These are phyloP conservation scores for Tretioscincus oriximinensis DNA, from an alignment of 2,113 vertebrate species.

Conservation along the genomic window DNA sequence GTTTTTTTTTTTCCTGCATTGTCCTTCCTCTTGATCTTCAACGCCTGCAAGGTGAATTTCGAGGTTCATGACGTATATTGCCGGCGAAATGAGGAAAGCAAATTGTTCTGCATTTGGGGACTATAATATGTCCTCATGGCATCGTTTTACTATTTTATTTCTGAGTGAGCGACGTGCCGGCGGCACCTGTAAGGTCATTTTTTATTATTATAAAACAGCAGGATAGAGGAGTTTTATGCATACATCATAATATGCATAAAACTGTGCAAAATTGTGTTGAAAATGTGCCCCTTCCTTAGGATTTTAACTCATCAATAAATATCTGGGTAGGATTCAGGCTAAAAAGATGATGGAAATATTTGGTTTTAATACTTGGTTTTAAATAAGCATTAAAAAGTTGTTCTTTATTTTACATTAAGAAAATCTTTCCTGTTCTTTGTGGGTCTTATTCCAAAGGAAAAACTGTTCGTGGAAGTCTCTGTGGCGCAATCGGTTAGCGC, in stretches of 20 bases:
- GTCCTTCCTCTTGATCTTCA: too few relatives aligned
- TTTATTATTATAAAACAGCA: background rate
- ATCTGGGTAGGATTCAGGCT: too few relatives aligned
- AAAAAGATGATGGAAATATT: background rate
- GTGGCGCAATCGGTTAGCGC: conserved; percentile 12
- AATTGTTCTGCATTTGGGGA: background rate
- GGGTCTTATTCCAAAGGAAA: background rate
- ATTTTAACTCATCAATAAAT: background rate
- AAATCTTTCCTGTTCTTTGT: background rate
- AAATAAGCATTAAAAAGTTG: background rate
- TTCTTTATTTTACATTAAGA: background rate
- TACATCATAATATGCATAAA: too few relatives aligned
- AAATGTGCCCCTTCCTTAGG: too few relatives aligned
- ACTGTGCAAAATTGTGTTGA: too few relatives aligned
- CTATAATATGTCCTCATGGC: background rate
- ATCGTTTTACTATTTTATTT: too few relatives aligned
- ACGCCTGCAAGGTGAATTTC: too few relatives aligned
- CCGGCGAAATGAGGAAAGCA: too few relatives aligned
- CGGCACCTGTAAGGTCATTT: background rate
- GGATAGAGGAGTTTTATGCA: too few relatives aligned
- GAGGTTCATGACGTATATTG: too few relatives aligned
- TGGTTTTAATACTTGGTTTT: background rate
- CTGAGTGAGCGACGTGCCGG: too few relatives aligned
- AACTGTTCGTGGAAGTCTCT: fast-evolving
- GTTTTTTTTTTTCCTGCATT: background rate